Percentiles rank a stretch among this genome's conserved stretches.
phyloP scores from a whole-genome alignment of 2,113 vertebrate genomes.

The Seriola aureovittata region DNA sequence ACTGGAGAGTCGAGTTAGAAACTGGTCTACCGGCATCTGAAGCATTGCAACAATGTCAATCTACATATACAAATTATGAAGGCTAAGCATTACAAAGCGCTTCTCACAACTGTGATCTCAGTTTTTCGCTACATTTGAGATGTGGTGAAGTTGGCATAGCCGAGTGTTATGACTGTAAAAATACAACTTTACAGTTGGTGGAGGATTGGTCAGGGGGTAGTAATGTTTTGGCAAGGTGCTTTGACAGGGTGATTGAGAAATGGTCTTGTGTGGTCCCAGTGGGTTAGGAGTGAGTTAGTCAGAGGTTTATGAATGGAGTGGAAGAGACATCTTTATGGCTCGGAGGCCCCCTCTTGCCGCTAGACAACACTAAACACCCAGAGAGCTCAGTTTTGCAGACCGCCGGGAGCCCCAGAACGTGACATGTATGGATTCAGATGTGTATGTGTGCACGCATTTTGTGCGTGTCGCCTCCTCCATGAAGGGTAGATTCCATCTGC shows the following conservation, averaged over 20 bases:
- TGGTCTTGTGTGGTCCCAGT: conserved; percentile 55
- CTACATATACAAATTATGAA: conserved; percentile 11
- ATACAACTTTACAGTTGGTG: conserved; percentile 3
- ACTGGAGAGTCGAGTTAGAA: conserved; percentile 43
- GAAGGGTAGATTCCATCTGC: conserved; percentile 3
- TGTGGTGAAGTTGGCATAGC: neutral
- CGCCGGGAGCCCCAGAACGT: neutral
- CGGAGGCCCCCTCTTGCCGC: conserved; percentile 23
- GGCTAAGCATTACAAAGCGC: neutral
- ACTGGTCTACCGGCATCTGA: conserved; percentile 2
- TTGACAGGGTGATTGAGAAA: conserved; percentile 7
- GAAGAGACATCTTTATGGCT: conserved; percentile 69
- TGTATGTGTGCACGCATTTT: neutral
- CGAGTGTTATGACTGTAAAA: neutral
- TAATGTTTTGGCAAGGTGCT: neutral
- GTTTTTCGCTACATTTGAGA: neutral
- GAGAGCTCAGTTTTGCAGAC: conserved; percentile 40
- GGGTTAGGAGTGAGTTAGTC: conserved; percentile 34
- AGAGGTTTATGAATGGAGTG: conserved; percentile 57
- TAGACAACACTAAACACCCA: conserved; percentile 55
- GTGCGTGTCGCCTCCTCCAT: neutral
- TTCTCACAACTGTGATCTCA: neutral
- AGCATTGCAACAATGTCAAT: conserved; percentile 23
- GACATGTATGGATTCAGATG: neutral
- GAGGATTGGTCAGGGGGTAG: neutral